Evolutionary conservation across 1,140 invertebrate species (phyloP), one percentile per base, ranked within the genome.

Genomic region (Alviniconcha marisindica): DNA sequence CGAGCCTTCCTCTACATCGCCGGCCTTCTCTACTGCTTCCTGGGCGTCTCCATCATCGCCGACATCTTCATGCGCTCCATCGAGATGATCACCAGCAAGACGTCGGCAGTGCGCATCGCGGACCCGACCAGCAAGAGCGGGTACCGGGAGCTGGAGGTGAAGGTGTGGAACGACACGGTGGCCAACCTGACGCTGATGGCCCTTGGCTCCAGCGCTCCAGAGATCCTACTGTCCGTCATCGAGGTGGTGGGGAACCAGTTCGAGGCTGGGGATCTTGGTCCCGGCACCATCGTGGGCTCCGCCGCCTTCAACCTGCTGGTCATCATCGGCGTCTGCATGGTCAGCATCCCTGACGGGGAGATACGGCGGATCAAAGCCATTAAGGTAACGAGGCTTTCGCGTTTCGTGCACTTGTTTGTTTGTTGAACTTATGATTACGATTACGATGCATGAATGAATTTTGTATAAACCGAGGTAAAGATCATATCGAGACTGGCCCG

Each of bases 181-280:
- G 95, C 95, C 83, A 96, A 96, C 90, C 90, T 96, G n/a, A 95
- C 95, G 0, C 91, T 96, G 4, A 95, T 96, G 95, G 95, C 95
- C 14, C 90, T 96, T 4, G 95, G 95, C 7, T 95, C 95, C 10
- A 95, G 94, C 42, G 95, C 95, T 3, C 95, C 95, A 0, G 95
- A 96, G 91, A 96, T 96, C 84, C 89, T 96, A 0, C 90, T 96
- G 54, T 95, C 95, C 21, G 93, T 95, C 80, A 95, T 96, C 83
- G 95, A 95, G 91, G 95, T 95, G 48, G 89, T 95, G 31, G 93
- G 93, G 7, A 95, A 95, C 83, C 89, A 93, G 54, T 94, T 94
- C 83, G 77, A 88, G 63, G 91, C 95, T 1, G 95, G 95, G 5
- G 93, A 93, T 21, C 87, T 96, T 0, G 95, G 95, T 5, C 95